Conservation (phyloP, 92 coral and sea anemone genomes). For the Siderastrea radians region DNA sequence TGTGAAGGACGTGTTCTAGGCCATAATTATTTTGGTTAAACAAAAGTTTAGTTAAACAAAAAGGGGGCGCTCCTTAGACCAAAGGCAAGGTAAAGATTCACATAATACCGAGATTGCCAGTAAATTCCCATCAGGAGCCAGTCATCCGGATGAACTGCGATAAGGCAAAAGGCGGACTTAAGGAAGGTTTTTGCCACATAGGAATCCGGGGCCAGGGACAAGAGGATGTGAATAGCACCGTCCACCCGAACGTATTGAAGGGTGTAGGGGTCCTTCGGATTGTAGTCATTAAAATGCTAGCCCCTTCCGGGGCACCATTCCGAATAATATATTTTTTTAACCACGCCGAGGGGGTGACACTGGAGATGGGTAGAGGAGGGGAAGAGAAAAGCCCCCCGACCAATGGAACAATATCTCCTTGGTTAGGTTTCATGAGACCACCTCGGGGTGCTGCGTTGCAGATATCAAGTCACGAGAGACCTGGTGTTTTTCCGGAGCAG, state of each 20-base stretch:
- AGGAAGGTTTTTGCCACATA: no score
- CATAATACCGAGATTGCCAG: neutral
- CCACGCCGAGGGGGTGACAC: conserved; percentile 17
- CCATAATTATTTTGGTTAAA: no score
- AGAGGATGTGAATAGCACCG: neutral
- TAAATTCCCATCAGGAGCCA: neutral
- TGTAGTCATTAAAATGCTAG: neutral
- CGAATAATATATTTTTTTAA: neutral
- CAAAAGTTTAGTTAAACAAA: neutral
- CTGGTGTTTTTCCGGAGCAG: neutral
- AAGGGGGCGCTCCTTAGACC: neutral
- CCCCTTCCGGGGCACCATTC: neutral
- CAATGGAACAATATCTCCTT: neutral
- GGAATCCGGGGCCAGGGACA: neutral
- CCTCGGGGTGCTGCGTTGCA: neutral
- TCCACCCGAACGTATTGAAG: conserved; percentile 13
- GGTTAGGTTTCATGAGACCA: neutral
- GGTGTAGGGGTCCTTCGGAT: neutral
- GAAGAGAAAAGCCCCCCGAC: neutral
- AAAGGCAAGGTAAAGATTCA: neutral
- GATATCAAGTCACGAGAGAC: conserved; percentile 4
- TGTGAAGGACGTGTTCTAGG: neutral
- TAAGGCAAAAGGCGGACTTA: no score
- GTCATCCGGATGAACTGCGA: no score
- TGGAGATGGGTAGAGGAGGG: neutral